phyloP scores from a whole-genome alignment of 2,888 invertebrate genomes.

The Xylota sylvarum region DNA sequence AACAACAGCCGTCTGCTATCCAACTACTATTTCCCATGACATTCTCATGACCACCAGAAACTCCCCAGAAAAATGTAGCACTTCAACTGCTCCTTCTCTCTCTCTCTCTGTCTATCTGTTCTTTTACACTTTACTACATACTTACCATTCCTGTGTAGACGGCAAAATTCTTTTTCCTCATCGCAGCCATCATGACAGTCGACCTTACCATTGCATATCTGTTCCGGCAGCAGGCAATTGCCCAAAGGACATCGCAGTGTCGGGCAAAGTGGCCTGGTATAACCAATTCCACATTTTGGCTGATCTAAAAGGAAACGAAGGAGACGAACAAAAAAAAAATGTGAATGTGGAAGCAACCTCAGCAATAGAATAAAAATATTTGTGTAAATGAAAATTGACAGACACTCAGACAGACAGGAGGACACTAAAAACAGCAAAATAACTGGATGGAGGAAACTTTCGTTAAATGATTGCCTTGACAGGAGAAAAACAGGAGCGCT shows the following conservation, averaged over 20 bases:
- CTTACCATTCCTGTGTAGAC: constrained; percentile 79
- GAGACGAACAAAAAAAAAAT: constrained; percentile 5
- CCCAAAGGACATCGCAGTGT: constrained; percentile 90
- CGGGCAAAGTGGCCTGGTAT: constrained; percentile 84
- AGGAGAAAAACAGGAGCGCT: constrained; percentile 5
- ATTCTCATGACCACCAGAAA: constrained; percentile 1
- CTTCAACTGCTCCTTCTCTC: constrained; percentile 6
- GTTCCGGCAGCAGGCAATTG: constrained; percentile 87
- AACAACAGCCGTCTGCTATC: too few species aligned
- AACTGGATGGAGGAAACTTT: constrained; percentile 24
- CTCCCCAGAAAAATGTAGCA: constrained; percentile 2
- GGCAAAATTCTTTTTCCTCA: constrained; percentile 85
- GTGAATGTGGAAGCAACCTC: constrained; percentile 19
- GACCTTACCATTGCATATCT: constrained; percentile 89
- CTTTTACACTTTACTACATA: background rate
- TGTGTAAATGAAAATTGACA: constrained; percentile 65
- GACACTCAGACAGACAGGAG: constrained; percentile 2
- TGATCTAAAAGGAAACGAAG: constrained; percentile 79
- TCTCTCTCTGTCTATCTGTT: too few species aligned
- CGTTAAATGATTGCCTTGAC: constrained; percentile 26
- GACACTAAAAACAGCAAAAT: constrained; percentile 12
- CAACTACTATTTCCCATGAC: constrained; percentile 6
- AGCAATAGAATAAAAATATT: constrained; percentile 51
- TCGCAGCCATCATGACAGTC: constrained; percentile 90
- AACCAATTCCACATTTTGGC: constrained; percentile 79